phyloP scores from a whole-genome alignment of 2,113 vertebrate species.

The Galemys pyrenaicus region DNA sequence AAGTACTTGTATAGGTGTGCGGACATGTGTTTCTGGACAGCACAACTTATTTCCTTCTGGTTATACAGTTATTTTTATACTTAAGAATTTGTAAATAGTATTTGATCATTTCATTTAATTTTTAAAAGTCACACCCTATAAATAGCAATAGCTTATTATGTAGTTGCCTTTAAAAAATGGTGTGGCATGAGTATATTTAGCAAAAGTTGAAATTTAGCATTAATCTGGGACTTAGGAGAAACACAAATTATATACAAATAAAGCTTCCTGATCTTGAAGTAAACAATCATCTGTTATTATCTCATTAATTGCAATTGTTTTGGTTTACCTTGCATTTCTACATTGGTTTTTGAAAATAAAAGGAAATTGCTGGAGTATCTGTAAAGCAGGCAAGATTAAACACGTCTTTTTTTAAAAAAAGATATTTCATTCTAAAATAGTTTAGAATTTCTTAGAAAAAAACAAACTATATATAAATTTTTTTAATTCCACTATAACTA shows the following conservation, averaged over 20 bases:
- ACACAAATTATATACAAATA: background rate
- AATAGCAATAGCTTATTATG: background rate
- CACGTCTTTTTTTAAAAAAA: conserved; percentile 16
- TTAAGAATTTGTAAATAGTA: background rate
- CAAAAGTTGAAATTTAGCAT: conserved; percentile 22
- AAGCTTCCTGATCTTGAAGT: background rate
- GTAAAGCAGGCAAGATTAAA: background rate
- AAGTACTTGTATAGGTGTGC: background rate
- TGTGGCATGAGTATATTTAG: conserved; percentile 18
- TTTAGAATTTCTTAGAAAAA: conserved; percentile 45
- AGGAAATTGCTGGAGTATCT: background rate
- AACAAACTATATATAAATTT: background rate
- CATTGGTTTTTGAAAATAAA: conserved; percentile 45
- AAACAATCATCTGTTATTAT: conserved; percentile 37
- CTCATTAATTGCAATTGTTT: conserved; percentile 42
- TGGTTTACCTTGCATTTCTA: conserved; percentile 39
- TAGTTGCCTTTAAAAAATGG: conserved; percentile 16
- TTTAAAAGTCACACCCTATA: background rate
- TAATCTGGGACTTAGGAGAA: conserved; percentile 32
- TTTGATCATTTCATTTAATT: background rate
- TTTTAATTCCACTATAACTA: background rate
- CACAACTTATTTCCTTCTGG: background rate
- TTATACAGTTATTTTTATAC: conserved; percentile 30
- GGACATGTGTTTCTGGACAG: background rate
- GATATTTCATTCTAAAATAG: conserved; percentile 53